These are phyloP conservation scores for Amblyopsis hoosieri DNA, from an alignment of 2,797 vertebrate species.

Conservation along the genomic window DNA sequence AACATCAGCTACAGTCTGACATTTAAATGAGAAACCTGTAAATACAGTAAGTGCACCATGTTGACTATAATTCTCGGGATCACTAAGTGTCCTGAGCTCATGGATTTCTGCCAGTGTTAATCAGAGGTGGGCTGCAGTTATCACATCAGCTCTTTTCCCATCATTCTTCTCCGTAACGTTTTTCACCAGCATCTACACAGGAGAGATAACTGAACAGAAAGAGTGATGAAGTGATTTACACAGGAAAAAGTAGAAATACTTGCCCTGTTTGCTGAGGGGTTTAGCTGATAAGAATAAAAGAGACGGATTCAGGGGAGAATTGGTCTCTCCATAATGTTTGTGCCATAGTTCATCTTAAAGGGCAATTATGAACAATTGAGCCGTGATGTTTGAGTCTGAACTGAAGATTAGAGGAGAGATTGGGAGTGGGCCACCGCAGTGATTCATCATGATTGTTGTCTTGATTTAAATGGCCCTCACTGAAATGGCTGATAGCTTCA, in stretches of 20 bases:
- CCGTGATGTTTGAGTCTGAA: constrained; percentile 56
- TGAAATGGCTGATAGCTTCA: constrained; percentile 44
- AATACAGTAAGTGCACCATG: too few species aligned
- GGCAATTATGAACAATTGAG: constrained; percentile 74
- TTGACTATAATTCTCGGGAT: too few species aligned
- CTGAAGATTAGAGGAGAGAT: constrained; percentile 73
- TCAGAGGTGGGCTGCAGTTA: background rate
- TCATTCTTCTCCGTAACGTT: background rate
- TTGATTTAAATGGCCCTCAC: constrained; percentile 59
- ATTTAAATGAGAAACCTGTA: too few species aligned
- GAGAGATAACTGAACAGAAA: constrained; percentile 41
- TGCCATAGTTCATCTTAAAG: constrained; percentile 63
- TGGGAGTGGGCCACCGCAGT: constrained; percentile 47
- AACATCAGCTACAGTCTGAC: too few species aligned
- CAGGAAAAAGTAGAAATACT: constrained; percentile 58
- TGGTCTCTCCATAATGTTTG: constrained; percentile 57
- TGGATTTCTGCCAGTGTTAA: background rate
- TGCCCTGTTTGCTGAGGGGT: constrained; percentile 49
- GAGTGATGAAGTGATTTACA: constrained; percentile 50
- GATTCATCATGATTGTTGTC: constrained; percentile 71
- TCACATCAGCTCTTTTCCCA: constrained; percentile 13
- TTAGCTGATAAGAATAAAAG: constrained; percentile 56
- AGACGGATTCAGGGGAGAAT: constrained; percentile 65
- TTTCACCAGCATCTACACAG: constrained; percentile 29
- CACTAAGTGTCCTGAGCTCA: too few species aligned